phyloP scores from a whole-genome alignment of 2,888 invertebrate genomes.

The Carpatolechia fugitivella region DNA sequence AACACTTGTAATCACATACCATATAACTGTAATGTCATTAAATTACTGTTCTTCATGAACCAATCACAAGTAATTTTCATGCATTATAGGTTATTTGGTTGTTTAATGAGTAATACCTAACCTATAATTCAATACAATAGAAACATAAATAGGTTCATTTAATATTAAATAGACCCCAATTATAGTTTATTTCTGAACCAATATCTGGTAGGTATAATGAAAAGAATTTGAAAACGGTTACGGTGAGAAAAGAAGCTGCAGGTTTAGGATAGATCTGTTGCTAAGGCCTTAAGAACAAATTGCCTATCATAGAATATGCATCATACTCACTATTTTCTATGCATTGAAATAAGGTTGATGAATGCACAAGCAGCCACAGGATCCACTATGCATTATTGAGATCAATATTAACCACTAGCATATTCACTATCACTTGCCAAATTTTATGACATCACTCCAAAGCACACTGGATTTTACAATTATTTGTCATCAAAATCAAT shows the following conservation, averaged over 20 bases:
- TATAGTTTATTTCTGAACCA: too few species aligned
- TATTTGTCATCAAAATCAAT: not conserved
- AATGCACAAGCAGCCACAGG: slow-evolving; percentile 32
- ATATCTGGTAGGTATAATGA: too few species aligned
- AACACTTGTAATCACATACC: too few species aligned
- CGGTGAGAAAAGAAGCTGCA: too few species aligned
- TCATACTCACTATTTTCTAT: slow-evolving; percentile 69
- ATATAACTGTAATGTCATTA: too few species aligned
- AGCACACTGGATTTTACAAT: slow-evolving; percentile 52
- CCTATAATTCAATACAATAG: slow-evolving; percentile 4
- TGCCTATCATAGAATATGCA: slow-evolving; percentile 6
- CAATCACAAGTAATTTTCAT: not conserved
- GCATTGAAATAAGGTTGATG: slow-evolving; percentile 47
- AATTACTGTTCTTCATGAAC: not conserved
- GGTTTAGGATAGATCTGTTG: not conserved
- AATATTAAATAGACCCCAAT: too few species aligned
- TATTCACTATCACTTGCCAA: slow-evolving; percentile 51
- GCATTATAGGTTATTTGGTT: not conserved
- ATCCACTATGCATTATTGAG: slow-evolving; percentile 41
- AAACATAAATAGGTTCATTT: too few species aligned
- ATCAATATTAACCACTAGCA: slow-evolving; percentile 33
- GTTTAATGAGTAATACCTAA: slow-evolving; percentile 1
- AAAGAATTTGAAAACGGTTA: too few species aligned
- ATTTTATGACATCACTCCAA: slow-evolving; percentile 44
- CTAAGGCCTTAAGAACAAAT: not conserved